Evolutionary conservation across 2,888 invertebrate genomes (phyloP), one percentile per base, ranked within the genome.

Genomic region (Drosophila ezoana): DNA sequence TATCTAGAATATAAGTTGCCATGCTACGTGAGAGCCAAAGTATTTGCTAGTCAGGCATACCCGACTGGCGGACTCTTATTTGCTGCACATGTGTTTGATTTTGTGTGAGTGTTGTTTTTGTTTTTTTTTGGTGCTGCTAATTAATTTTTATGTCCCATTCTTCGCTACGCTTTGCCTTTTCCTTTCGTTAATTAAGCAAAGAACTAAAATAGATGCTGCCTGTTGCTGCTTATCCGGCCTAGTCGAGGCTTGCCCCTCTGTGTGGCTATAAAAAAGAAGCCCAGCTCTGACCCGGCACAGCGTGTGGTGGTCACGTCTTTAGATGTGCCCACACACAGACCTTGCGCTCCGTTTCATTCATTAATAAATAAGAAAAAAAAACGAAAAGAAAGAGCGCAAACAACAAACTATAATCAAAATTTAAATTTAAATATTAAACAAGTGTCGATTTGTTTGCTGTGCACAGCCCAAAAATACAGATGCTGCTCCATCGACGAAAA

Each of bases 121-220:
- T 28, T 51, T 64, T 67, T 70, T 77, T 75, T 63, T 57, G 57
- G 61, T 59, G 52, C 72, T 81, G 76, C 71, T 84, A 84, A 84
- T 84, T 84, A 87, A 87, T 83, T 83, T 83, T 83, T 75, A 83
- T 84, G 84, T 77, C 72, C 84, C 79, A 74, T 74, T 78, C 80
- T 75, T 77, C 59, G 84, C 75, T 76, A 84, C 85, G 87, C 85
- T 84, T 69, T 71, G 74, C 66, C 49, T 69, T 77, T 81, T 70
- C 76, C 75, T 67, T 79, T 73, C 71, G 72, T 82, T 84, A 84
- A 84, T 84, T 84, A 84, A 81, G 84, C 75, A 85, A 79, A 82
- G 85, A 84, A 81, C 87, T 81, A 67, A 72, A 80, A 82, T 76
- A 76, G 74, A 74, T 67, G 68, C 64, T 62, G 49, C 57, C 62